Base-by-base conservation (phyloP, 2,113 vertebrate species). In the Acrocephalus kingi region DNA sequence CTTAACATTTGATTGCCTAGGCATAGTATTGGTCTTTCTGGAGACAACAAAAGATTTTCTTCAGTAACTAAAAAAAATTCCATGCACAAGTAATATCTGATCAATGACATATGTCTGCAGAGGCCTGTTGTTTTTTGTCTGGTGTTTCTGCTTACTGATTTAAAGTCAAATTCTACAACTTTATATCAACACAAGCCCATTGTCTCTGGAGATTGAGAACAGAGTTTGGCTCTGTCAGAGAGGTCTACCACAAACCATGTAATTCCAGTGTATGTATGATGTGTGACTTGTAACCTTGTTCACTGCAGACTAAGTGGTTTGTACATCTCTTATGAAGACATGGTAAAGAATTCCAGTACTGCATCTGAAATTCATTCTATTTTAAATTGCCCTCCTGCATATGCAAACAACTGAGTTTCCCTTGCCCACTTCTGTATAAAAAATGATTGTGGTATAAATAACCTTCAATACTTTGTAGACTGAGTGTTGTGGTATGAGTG, bases 181-280 rank as follows among this genome's bases (percentile, higher is more conserved):
- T 82, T 89, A 27, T 89, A 94, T 89, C 87, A 93, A 66, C 56
- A 74, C 35, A 82, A 95, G 37, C 49, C 66, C 31, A 79, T 67
- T 89, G 74, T 93, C 72, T 97, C 52, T 0, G 2, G 94, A 91
- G 84, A 89, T 0, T 68, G 71, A 81, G 79, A 92, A 55, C 52
- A 86, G 75, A 93, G 45, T 87, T 90, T 93, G 87, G 45, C 74
- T 79, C 52, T 87, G 54, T 58, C 52, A 56, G 59, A 91, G 62
- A 90, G 59, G 61, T 93, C 82, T 85, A 96, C 92, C 92, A 80
- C 94, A 97, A 93, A 79, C 87, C 87, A 87, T 92, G 71, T 86
- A 94, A 95, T 94, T 93, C 76, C 93, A 89, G 58, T 43, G 46
- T 87, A 54, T 49, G 75, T 76, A 85, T 59, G 80, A 87, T 83